Conservation (phyloP, 1,140 invertebrate genomes). For the Maconellicoccus hirsutus region DNA sequence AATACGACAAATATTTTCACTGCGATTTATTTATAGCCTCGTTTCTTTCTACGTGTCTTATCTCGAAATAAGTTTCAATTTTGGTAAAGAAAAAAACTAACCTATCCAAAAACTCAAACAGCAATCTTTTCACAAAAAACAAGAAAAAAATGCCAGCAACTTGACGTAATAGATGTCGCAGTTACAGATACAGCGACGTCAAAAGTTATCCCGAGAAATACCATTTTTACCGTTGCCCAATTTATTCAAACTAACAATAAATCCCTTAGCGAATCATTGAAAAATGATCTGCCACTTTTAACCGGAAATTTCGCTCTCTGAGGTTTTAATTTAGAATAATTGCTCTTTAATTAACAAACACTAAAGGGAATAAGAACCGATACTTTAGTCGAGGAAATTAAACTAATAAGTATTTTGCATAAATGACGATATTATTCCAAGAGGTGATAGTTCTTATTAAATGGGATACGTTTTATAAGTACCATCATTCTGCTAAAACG, state of each 20-base stretch:
- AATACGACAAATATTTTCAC: slow-evolving; percentile 5
- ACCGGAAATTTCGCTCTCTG: neutral
- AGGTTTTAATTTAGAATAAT: neutral
- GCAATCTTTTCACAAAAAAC: too few species aligned
- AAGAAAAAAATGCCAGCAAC: too few species aligned
- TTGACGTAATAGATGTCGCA: too few species aligned
- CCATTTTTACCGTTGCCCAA: too few species aligned
- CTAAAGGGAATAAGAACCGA: neutral
- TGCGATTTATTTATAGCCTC: neutral
- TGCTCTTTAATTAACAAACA: neutral
- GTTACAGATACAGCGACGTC: too few species aligned
- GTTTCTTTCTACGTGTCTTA: neutral
- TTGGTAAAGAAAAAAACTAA: neutral
- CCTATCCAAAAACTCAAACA: too few species aligned
- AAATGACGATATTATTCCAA: too few species aligned
- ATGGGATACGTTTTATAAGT: too few species aligned
- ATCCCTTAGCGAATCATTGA: neutral
- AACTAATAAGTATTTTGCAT: too few species aligned
- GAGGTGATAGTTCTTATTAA: too few species aligned
- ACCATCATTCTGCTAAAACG: neutral
- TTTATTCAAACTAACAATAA: neutral
- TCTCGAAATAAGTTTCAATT: neutral
- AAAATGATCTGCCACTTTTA: neutral
- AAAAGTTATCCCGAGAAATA: too few species aligned
- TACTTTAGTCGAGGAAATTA: neutral